phyloP scores from a whole-genome alignment of 1,140 invertebrate genomes.

The Sminthurides bifidus region DNA sequence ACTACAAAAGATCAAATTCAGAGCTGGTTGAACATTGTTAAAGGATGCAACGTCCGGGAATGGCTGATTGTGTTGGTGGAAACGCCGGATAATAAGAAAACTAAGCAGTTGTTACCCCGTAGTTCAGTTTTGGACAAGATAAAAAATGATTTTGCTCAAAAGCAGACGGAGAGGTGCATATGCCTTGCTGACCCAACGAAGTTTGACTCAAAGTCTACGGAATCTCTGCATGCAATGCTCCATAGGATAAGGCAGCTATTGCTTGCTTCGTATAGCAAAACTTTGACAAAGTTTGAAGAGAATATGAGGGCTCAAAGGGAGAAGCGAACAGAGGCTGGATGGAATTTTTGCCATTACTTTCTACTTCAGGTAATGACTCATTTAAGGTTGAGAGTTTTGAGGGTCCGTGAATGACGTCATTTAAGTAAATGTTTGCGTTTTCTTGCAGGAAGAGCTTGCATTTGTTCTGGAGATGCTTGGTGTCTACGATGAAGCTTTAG shows the following conservation, averaged over 20 bases:
- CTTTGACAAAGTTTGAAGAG: constrained; percentile 76
- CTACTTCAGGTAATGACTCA: constrained; percentile 59
- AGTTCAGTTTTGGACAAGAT: constrained; percentile 91
- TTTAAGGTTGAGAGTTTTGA: not conserved
- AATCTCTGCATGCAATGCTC: constrained; percentile 77
- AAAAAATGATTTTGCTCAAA: constrained; percentile 80
- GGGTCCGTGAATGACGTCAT: not conserved
- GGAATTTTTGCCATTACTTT: constrained; percentile 93
- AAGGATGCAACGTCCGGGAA: constrained; percentile 62
- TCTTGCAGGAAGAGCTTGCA: constrained; percentile 79
- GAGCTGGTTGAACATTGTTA: constrained; percentile 67
- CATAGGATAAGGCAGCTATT: constrained; percentile 68
- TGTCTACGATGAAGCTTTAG: constrained; percentile 81
- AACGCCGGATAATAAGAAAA: constrained; percentile 78
- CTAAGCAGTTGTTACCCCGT: constrained; percentile 80
- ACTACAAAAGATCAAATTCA: constrained; percentile 75
- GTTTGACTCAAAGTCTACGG: constrained; percentile 70
- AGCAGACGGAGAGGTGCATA: constrained; percentile 75
- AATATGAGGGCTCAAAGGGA: constrained; percentile 79
- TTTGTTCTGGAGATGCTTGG: constrained; percentile 90
- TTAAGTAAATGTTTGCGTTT: constrained; percentile 20
- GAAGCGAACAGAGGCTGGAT: constrained; percentile 72
- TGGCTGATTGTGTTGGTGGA: constrained; percentile 91
- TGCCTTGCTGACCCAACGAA: constrained; percentile 81
- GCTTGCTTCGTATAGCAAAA: constrained; percentile 73